A percentile compares a stretch with the other conserved stretches of the same genome.
Conservation (phyloP, 2,797 vertebrate species). For the Argya squamiceps region DNA sequence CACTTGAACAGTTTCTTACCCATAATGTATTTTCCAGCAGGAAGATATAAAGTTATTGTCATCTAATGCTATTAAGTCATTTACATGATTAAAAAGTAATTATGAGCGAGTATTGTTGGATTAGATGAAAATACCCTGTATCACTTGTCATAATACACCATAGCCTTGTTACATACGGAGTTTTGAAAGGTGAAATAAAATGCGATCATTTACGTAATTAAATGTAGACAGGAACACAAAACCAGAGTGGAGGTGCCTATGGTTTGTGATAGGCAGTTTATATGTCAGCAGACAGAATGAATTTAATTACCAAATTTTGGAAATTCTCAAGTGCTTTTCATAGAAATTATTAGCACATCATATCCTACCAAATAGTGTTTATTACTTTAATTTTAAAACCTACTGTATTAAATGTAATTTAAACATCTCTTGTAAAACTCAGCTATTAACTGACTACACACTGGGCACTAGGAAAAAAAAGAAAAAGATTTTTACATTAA, state of each 20-base stretch:
- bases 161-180: neutral
- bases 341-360: neutral
- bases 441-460: neutral
- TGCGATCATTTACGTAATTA: conserved; percentile 14
- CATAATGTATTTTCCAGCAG: conserved; percentile 6
- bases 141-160: neutral
- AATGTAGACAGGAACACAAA: neutral
- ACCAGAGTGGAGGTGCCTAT: neutral
- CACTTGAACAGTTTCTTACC: neutral
- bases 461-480: neutral
- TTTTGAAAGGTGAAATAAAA: conserved; percentile 45
- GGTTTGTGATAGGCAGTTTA: neutral
- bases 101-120: conserved; percentile 11
- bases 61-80: conserved; percentile 26
- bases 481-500: neutral
- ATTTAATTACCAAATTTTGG: neutral
- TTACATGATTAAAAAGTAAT: conserved; percentile 23
- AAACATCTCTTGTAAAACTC: neutral
- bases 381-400: neutral
- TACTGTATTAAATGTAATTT: neutral
- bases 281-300: neutral
- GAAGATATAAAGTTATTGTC: neutral
- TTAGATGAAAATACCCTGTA: conserved; percentile 19
- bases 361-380: neutral
- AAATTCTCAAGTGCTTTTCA: neutral